These are phyloP conservation scores for Nasonia oneida DNA, from an alignment of 2,888 invertebrate species.

Conservation along the genomic window DNA sequence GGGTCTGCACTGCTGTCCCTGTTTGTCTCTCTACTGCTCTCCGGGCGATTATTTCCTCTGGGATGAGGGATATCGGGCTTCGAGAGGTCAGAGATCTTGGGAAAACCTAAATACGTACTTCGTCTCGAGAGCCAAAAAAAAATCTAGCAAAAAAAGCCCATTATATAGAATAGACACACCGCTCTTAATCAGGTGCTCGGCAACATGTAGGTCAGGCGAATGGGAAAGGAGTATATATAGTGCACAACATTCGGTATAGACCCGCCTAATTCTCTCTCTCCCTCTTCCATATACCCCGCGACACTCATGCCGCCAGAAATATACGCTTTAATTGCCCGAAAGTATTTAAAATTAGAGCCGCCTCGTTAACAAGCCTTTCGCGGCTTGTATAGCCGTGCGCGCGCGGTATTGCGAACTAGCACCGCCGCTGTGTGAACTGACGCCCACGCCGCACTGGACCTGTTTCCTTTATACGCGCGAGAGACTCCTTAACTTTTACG, in stretches of 20 bases:
- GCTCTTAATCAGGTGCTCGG: constrained; percentile 1
- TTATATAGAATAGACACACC: not conserved
- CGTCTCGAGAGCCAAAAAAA: not conserved
- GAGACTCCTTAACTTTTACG: constrained; percentile 75
- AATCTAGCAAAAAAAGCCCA: not conserved
- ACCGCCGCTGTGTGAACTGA: not conserved
- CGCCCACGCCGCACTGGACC: constrained; percentile 22
- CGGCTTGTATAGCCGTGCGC: not conserved
- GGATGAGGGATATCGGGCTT: not conserved
- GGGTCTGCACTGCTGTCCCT: constrained; percentile 59
- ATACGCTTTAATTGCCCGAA: constrained; percentile 56
- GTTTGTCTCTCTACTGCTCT: not conserved
- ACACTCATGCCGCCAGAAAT: constrained; percentile 47
- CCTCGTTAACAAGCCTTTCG: constrained; percentile 60
- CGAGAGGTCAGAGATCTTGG: not conserved
- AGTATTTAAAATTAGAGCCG: constrained; percentile 59
- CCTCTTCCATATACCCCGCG: not conserved
- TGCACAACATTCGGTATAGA: not conserved
- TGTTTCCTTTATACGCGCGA: constrained; percentile 16
- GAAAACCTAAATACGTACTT: not conserved
- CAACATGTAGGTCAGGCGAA: constrained; percentile 43
- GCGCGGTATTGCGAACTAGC: not conserved
- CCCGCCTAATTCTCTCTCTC: not conserved
- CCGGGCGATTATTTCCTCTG: not conserved
- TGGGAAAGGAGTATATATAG: constrained; percentile 9